Conservation (phyloP, 2,113 vertebrate genomes). For the Anoura caudifer region DNA sequence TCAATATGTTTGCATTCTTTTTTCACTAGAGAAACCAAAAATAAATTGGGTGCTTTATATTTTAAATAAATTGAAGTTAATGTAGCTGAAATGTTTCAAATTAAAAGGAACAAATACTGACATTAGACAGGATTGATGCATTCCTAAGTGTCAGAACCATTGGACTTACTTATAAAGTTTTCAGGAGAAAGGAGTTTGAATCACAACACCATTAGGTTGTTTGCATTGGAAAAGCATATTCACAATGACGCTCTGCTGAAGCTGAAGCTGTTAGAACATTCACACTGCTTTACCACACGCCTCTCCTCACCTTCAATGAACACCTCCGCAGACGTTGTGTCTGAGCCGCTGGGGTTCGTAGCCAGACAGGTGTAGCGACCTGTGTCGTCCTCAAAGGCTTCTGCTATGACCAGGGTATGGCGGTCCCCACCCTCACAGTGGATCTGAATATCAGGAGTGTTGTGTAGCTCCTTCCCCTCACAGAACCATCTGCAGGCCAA, state of each 20-base stretch:
- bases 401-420: constrained; percentile 92
- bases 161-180: neutral
- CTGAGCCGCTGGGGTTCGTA: constrained; percentile 92
- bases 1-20: constrained; percentile 4
- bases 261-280: neutral
- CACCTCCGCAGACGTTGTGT: constrained; percentile 96
- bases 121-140: neutral
- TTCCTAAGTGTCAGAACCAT: neutral
- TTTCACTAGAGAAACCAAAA: constrained; percentile 34
- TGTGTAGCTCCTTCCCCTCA: constrained; percentile 93
- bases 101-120: neutral
- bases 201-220: too few species aligned
- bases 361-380: constrained; percentile 97
- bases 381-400: constrained; percentile 99
- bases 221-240: neutral
- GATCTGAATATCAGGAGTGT: constrained; percentile 94
- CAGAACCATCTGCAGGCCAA: constrained; percentile 94
- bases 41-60: neutral
- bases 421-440: constrained; percentile 85
- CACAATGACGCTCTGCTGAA: fast-evolving
- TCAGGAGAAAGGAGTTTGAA: neutral
- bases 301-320: constrained; percentile 93
- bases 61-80: neutral
- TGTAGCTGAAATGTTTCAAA: neutral
- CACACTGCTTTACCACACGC: fast-evolving